phyloP scores from a whole-genome alignment of 2,113 vertebrate genomes.

The Macaca nemestrina region DNA sequence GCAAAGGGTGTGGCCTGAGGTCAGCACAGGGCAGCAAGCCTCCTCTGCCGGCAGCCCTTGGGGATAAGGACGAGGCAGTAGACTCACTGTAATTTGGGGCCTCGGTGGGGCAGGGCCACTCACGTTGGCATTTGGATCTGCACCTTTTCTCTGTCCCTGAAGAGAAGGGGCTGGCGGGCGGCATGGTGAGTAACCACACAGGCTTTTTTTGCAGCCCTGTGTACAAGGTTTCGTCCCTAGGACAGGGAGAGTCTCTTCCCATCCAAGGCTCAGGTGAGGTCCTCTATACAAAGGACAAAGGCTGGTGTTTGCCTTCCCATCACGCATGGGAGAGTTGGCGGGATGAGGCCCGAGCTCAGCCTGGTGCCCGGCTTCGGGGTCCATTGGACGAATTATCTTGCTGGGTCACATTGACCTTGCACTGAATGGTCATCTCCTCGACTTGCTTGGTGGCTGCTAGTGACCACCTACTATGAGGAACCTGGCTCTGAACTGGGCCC shows the following conservation, averaged over 20 bases:
- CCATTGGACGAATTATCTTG: background rate
- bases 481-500: background rate
- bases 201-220: too few relatives aligned
- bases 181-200: background rate
- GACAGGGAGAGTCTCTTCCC: background rate
- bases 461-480: background rate
- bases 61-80: background rate
- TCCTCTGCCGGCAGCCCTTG: background rate
- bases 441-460: background rate
- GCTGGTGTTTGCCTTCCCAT: background rate
- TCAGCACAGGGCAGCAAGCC: background rate
- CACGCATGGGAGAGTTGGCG: fast-evolving
- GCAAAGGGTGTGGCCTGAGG: fast-evolving
- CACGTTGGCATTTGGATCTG: background rate
- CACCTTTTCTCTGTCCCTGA: background rate
- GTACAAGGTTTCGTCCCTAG: too few relatives aligned
- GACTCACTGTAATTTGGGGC: background rate
- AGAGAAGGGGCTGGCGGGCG: too few relatives aligned
- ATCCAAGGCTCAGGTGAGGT: background rate
- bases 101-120: background rate
- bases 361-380: background rate
- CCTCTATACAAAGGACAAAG: background rate
- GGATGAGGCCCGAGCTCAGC: background rate
- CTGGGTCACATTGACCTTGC: background rate
- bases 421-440: background rate